Percentiles rank a stretch among this genome's conserved stretches.
phyloP scores from a whole-genome alignment of 2,888 invertebrate species.

The Scaptomyza polygonia region DNA sequence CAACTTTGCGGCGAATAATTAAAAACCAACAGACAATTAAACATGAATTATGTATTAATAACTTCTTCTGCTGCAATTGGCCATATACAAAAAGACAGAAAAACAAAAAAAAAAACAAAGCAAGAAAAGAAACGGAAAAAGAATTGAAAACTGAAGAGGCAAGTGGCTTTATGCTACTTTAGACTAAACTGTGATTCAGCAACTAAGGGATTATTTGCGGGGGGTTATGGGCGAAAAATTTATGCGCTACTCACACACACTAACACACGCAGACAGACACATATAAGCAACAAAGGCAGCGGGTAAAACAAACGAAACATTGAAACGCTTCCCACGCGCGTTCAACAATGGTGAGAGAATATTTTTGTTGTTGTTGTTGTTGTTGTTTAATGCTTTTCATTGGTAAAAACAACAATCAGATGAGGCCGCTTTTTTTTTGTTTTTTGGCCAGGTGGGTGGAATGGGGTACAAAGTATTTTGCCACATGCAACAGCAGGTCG shows the following conservation, averaged over 20 bases:
- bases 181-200: slow-evolving; percentile 43
- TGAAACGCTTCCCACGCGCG: slow-evolving; percentile 73
- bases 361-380: too few relatives aligned
- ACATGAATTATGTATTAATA: slow-evolving; percentile 78
- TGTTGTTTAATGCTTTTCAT: slow-evolving; percentile 69
- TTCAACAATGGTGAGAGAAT: slow-evolving; percentile 73
- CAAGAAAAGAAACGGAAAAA: neutral
- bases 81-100: slow-evolving; percentile 11
- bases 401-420: slow-evolving; percentile 57
- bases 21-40: slow-evolving; percentile 69
- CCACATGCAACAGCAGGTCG: slow-evolving; percentile 62
- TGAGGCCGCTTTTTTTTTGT: slow-evolving; percentile 33
- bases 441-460: slow-evolving; percentile 8
- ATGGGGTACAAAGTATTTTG: slow-evolving; percentile 62
- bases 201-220: neutral
- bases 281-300: slow-evolving; percentile 33
- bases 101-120: neutral
- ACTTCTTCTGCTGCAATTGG: slow-evolving; percentile 59
- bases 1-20: slow-evolving; percentile 45
- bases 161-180: slow-evolving; percentile 25
- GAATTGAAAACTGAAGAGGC: slow-evolving; percentile 17
- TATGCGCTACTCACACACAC: slow-evolving; percentile 37
- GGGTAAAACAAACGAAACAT: slow-evolving; percentile 63
- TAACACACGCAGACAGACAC: neutral
- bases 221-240: slow-evolving; percentile 42